Evolutionary conservation across 2,113 vertebrate genomes (phyloP).

Genomic region (Aix galericulata): DNA sequence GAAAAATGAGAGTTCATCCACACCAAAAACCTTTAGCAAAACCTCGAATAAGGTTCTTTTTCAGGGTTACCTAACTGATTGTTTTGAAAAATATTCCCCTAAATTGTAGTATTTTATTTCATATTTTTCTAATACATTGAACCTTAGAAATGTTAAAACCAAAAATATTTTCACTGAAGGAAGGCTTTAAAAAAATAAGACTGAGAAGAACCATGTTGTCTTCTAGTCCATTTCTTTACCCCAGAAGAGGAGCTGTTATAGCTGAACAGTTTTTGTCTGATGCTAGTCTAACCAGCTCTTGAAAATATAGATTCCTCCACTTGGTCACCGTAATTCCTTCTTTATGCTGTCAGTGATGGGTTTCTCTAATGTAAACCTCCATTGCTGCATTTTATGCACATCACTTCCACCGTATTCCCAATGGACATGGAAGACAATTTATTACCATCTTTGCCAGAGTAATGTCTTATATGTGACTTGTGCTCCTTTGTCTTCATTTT

Average conservation of each 20-base stretch:
- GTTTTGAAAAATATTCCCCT: neutral
- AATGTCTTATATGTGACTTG: neutral
- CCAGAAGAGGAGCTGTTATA: neutral
- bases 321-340: neutral
- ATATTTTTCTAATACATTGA: neutral
- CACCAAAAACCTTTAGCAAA: neutral
- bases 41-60: neutral
- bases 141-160: neutral
- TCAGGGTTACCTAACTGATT: neutral
- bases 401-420: neutral
- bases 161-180: neutral
- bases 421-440: neutral
- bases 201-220: neutral
- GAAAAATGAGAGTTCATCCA: neutral
- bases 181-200: neutral
- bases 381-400: neutral
- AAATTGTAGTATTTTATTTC: neutral
- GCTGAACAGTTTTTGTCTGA: neutral
- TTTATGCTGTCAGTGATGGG: neutral
- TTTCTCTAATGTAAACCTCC: neutral
- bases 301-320: neutral
- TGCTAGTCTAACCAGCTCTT: neutral
- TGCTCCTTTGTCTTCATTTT: neutral
- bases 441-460: neutral
- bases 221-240: neutral